Evolutionary conservation across 2,888 invertebrate genomes (phyloP).

Genomic region (Cephonodes hylas): DNA sequence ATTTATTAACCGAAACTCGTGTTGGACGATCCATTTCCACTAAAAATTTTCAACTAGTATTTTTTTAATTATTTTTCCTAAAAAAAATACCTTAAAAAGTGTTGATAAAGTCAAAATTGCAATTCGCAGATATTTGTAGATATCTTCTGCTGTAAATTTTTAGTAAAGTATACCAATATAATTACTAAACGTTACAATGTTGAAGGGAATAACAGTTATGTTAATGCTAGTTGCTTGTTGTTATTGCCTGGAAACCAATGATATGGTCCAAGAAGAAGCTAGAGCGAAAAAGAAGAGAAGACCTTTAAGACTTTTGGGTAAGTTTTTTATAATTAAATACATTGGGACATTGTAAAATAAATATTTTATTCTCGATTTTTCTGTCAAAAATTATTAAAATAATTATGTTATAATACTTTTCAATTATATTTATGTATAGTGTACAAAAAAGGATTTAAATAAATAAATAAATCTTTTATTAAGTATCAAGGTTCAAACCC

Average conservation of each 20-base stretch:
- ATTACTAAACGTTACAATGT: slow-evolving; percentile 39
- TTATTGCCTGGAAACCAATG: slow-evolving; percentile 57
- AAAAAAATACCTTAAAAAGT: no score
- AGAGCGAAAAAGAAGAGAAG: slow-evolving; percentile 69
- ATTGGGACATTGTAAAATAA: no score
- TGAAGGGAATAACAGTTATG: slow-evolving; percentile 47
- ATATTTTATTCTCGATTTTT: no score
- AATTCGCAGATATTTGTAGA: neutral
- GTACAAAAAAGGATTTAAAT: no score
- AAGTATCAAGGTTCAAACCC: no score
- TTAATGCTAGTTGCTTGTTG: slow-evolving; percentile 53
- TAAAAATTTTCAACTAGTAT: neutral
- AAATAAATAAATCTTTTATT: no score
- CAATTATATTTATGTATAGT: no score
- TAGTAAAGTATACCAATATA: neutral
- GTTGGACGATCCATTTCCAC: neutral
- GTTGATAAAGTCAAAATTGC: no score
- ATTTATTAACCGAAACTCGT: slow-evolving; percentile 1
- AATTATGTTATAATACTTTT: no score
- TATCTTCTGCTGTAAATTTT: neutral
- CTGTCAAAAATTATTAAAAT: no score
- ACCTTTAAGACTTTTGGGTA: slow-evolving; percentile 56
- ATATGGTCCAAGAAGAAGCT: slow-evolving; percentile 51
- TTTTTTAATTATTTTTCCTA: no score
- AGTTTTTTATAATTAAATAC: slow-evolving; percentile 41